Base-by-base conservation (phyloP, 2,888 invertebrate species). In the Drosophila fulvimacula region DNA sequence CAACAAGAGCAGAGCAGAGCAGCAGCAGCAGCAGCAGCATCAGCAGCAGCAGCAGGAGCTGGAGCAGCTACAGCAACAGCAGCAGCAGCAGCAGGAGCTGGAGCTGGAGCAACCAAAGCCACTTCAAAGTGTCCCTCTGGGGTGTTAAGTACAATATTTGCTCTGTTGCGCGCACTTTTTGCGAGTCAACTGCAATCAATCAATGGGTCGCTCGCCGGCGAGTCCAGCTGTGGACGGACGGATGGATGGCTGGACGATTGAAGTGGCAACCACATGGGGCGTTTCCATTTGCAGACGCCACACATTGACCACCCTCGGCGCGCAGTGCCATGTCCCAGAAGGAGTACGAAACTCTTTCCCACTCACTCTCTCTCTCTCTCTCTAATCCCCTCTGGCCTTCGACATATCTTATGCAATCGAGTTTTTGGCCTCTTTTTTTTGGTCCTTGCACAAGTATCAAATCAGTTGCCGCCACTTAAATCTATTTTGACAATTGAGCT, bases 401-500 rank as follows among this genome's bases (percentile, higher is more conserved):
- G 34, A 34, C 52, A 24, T 1, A 17, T 52, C 52, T 52, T 52
- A 52, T 17, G 52, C 24, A 52, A 52, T 21, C 34, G 24, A 27
- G 36, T 38, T 52, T 51, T 46, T 46, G 24, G 44, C 13, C n/a
- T n/a, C n/a, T n/a, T n/a, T n/a, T 36, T 51, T 51, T 46, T 46
- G 27, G 46, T 6, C 44, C 48, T 30, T 17, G 51, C 51, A 34
- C 19, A 34, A 32, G 32, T 21, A 34, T 51, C 82, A 76, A 89
- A 89, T 87, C 88, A 79, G 82, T 87, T 77, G 82, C 68, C 51
- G 76, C 70, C 82, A 80, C 82, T 85, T 90, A 87, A 88, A 87
- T 68, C 89, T 90, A 90, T 91, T 90, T 90, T 91, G 91, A 90
- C 91, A 91, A 90, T 89, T 90, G 89, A 91, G 90, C 86, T 90